Base-by-base conservation (phyloP, 2,113 vertebrate species). In the Dromaius novaehollandiae region DNA sequence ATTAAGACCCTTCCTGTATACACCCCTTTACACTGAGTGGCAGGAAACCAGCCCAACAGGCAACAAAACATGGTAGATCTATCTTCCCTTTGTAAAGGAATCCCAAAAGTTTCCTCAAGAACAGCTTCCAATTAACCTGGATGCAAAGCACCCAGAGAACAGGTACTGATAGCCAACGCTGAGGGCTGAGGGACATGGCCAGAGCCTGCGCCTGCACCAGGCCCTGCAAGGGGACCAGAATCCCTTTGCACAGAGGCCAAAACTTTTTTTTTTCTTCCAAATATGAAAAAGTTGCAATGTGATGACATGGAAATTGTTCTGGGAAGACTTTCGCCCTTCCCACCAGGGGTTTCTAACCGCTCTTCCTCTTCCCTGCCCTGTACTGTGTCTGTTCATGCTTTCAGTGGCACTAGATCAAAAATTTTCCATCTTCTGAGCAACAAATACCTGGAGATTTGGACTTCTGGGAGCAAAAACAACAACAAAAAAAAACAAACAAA, bases 181-280 rank as follows among this genome's bases (percentile, higher is more conserved):
- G 64, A 30, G 50, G 55, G 20, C 8, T 64, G 40, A 25, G 32
- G 13, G 44, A 9, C 40, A 36, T 12, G 21, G 7, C n/a, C 63
- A 44, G 30, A 6, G 22, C 2, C 26, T 63, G 2, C 1, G 16
- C 5, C 11, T 2, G 1, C 5, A 0, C 28, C 65, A 36, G 32
- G 28, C 51, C 88, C 55, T 8, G 26, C 3, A 0, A 68, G 46
- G 25, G 3, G 7, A 44, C 30, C 2, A 0, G 9, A 30, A 32
- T 68, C 55, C 71, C 21, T 65, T 42, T 0, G 2, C 51, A 68
- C 11, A 65, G 46, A 75, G 9, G 74, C 77, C 44, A 90, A 94
- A 94, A 46, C 46, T 85, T 90, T 87, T 34, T 53, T 6, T 70
- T 88, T 80, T 51, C 60, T 86, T 81, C 76, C 79, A 88, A 90